Evolutionary conservation across 2,888 invertebrate species (phyloP).

Genomic region (Cheilosia soror): DNA sequence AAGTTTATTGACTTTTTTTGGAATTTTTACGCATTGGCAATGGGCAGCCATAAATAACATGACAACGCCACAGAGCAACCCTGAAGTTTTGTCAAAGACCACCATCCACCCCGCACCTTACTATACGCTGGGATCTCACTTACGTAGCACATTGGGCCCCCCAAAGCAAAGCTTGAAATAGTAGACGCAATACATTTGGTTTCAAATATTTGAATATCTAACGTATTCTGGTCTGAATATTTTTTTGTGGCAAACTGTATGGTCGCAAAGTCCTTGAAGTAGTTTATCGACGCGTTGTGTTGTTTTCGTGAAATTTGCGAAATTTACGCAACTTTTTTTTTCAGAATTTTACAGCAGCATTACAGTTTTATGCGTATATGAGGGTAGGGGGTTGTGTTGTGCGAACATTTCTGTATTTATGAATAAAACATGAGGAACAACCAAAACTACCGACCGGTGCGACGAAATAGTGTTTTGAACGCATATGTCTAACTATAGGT

Average conservation of each 20-base stretch:
- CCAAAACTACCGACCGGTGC: neutral
- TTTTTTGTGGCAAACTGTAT: conserved; percentile 17
- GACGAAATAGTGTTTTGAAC: too few species aligned
- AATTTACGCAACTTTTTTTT: conserved; percentile 63
- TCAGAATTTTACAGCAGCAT: conserved; percentile 46
- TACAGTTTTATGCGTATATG: conserved; percentile 26
- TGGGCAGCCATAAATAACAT: conserved; percentile 7
- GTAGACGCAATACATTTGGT: conserved; percentile 2
- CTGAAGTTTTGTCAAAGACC: neutral
- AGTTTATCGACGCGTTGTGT: conserved; percentile 67
- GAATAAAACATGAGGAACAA: conserved; percentile 30
- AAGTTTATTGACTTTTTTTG: conserved; percentile 58
- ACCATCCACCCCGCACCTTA: conserved; percentile 1
- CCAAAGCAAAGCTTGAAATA: neutral
- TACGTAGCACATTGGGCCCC: neutral
- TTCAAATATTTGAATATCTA: conserved; percentile 66
- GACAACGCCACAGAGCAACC: neutral
- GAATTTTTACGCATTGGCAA: conserved; percentile 33
- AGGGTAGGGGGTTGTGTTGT: neutral
- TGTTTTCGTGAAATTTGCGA: conserved; percentile 64
- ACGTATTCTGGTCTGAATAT: conserved; percentile 42
- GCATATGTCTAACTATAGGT: too few species aligned
- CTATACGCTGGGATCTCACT: too few species aligned
- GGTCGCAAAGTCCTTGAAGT: conserved; percentile 63
- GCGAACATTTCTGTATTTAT: neutral